Percentiles rank a stretch among this genome's conserved stretches.
These are phyloP conservation scores for Syngnathus scovelli DNA, from an alignment of 2,113 vertebrate genomes.

Conservation along the genomic window DNA sequence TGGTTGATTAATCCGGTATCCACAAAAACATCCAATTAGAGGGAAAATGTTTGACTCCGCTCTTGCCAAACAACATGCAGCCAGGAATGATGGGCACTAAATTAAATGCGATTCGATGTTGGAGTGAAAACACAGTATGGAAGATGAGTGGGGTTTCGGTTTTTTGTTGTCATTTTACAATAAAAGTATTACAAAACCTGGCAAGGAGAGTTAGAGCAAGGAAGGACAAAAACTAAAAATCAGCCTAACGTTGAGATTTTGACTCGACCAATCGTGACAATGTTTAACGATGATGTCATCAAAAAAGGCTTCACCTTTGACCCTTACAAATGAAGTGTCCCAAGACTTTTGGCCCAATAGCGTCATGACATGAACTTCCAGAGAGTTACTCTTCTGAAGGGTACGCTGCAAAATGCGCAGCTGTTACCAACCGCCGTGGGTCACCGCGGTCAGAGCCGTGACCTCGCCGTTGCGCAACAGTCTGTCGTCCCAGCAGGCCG, in stretches of 20 bases:
- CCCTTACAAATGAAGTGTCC: background rate
- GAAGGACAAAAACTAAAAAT: background rate
- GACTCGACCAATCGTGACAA: no score
- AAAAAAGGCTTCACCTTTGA: no score
- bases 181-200: background rate
- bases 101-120: conserved; percentile 1
- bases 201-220: background rate
- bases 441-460: conserved; percentile 24
- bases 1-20: conserved; percentile 60
- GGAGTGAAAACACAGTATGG: background rate
- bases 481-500: conserved; percentile 38
- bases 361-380: background rate
- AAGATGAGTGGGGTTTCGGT: background rate
- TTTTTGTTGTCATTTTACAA: background rate
- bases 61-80: conserved; percentile 41
- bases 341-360: background rate
- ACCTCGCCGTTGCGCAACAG: conserved; percentile 32
- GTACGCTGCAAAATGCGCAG: conserved; percentile 29
- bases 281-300: no score
- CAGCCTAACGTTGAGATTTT: no score
- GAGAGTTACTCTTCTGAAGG: conserved; percentile 40
- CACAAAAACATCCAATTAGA: conserved; percentile 60
- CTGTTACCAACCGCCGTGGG: conserved; percentile 22
- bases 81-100: conserved; percentile 16
- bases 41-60: conserved; percentile 45